Base-by-base conservation (phyloP, 2,888 invertebrate genomes). In the Nipponacmea schrenckii region DNA sequence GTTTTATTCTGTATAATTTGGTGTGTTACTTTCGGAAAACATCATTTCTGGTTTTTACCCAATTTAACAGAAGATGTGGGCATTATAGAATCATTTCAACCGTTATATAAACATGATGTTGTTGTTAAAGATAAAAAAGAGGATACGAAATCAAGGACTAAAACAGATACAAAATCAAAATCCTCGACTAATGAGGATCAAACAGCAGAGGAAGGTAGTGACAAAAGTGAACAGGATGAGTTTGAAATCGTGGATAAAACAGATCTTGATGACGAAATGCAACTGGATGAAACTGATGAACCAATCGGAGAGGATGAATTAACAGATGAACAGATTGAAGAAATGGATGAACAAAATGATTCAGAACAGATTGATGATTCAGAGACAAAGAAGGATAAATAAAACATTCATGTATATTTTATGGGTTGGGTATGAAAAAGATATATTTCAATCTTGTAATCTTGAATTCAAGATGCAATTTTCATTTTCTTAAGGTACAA, bases 61-160 rank as follows among this genome's bases (percentile, higher is more conserved):
- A 99, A 99, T 90, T 91, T 99, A 63, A 97, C 97, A 0, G 99
- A 98, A 90, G 99, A 99, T 87, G 98, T 98, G 44, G 98, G 99
- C 69, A 97, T 99, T 91, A 94, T 98, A 80, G 98, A 98, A 10
- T 98, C 98, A 0, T 99, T 99, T 91, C 96, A 96, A 94, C 99
- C 99, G 3, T 91, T 97, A 0, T 98, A 97, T 90, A 94, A 80
- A 77, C 83, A 84, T 69, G 83, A 83, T 75, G 50, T 50, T 50
- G 17, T 20, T 50, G 20, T 20, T 17, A 20, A 17, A 17, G 50
- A 50, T 50, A 50, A 17, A 8, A 50, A 50, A 50, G 12, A 17
- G 1, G 50, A 50, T 17, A 50, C 17, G 20, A 50, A 50, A 20
- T 20, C 17, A 50, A 20, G 20, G 7, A 20, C 17, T 20, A 50